A percentile compares a stretch with the other conserved stretches of the same genome.
Evolutionary conservation across 1,140 invertebrate genomes (phyloP).

Genomic region (Eufriesea mexicana): DNA sequence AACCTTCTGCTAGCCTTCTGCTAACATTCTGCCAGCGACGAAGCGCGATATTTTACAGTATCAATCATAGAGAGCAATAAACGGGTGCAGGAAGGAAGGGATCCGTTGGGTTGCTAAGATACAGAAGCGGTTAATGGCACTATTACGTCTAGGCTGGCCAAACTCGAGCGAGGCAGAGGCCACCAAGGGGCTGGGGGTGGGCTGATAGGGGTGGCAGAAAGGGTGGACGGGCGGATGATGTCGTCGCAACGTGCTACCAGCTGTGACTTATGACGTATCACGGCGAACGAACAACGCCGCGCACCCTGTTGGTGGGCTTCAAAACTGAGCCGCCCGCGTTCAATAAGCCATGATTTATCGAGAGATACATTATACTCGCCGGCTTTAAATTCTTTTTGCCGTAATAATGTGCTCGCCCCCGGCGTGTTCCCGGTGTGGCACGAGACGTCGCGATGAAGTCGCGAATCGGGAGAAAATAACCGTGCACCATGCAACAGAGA

Average conservation of each 20-base stretch:
- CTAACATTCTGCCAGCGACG: background rate
- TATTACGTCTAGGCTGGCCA: constrained; percentile 71
- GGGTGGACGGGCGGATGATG: constrained; percentile 61
- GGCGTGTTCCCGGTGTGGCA: constrained; percentile 19
- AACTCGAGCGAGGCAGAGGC: constrained; percentile 36
- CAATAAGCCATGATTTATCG: constrained; percentile 74
- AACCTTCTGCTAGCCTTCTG: background rate
- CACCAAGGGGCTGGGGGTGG: constrained; percentile 36
- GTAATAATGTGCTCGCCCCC: constrained; percentile 47
- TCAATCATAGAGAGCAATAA: constrained; percentile 77
- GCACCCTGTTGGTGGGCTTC: constrained; percentile 54
- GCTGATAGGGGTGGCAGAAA: constrained; percentile 11
- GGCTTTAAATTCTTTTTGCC: constrained; percentile 63
- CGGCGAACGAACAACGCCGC: constrained; percentile 60
- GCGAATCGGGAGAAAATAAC: background rate
- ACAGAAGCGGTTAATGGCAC: constrained; percentile 77
- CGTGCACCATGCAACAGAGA: background rate
- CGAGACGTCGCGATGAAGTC: constrained; percentile 37
- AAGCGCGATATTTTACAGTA: constrained; percentile 72
- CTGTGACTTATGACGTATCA: constrained; percentile 80
- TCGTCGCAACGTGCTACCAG: constrained; percentile 78
- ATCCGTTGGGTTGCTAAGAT: constrained; percentile 72
- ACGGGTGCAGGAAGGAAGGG: constrained; percentile 49
- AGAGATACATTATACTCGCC: constrained; percentile 34
- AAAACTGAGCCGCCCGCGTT: constrained; percentile 65